These are phyloP conservation scores for Petrocephalus zakoni DNA, from an alignment of 2,113 vertebrate species.

Conservation along the genomic window DNA sequence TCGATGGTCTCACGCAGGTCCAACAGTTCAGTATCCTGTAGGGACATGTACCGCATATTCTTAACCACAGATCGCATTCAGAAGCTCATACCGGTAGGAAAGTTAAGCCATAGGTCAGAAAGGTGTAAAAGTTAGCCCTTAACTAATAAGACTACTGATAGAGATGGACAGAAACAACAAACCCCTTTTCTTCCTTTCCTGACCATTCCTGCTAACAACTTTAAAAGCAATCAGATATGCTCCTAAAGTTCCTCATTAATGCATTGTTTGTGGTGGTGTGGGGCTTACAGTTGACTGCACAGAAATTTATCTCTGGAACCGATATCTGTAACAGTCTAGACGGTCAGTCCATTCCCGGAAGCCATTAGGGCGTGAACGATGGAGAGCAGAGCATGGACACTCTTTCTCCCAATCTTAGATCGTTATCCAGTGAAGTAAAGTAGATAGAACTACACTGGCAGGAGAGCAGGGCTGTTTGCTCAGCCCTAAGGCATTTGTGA, in stretches of 20 bases:
- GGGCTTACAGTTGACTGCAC: constrained; percentile 48
- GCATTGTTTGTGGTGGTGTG: neutral
- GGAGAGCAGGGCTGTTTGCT: neutral
- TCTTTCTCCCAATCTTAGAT: constrained; percentile 14
- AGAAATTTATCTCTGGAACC: constrained; percentile 40
- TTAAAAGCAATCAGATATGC: neutral
- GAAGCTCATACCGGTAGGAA: neutral
- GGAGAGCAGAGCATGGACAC: constrained; percentile 27
- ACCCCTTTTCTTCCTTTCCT: neutral
- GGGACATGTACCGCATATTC: neutral
- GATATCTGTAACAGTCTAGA: constrained; percentile 42
- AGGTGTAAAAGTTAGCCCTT: neutral
- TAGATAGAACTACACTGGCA: neutral
- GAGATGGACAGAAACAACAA: neutral
- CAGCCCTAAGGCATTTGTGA: neutral
- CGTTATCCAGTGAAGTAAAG: neutral
- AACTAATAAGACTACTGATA: neutral
- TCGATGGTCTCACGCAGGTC: constrained; percentile 90
- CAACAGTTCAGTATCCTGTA: constrained; percentile 77
- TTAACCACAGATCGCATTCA: neutral
- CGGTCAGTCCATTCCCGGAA: constrained; percentile 47
- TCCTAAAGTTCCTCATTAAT: neutral
- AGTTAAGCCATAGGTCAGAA: neutral
- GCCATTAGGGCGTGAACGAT: constrained; percentile 50
- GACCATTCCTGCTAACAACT: neutral